phyloP scores from a whole-genome alignment of 2,797 vertebrate species.

The Lutjanus argentimaculatus region DNA sequence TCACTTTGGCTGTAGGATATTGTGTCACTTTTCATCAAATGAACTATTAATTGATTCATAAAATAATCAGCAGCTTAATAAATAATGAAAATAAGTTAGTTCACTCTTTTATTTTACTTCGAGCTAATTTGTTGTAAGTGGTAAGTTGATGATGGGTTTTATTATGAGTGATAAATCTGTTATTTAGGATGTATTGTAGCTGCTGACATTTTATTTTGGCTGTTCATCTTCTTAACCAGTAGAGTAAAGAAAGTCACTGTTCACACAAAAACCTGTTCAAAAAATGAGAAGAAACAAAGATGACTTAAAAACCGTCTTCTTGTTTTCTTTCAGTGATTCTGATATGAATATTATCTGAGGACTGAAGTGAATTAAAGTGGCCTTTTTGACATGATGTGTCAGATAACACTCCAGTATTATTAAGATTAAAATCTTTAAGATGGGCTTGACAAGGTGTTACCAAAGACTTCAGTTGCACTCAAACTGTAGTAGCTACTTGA shows the following conservation, averaged over 20 bases:
- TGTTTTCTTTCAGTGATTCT: background rate
- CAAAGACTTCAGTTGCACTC: constrained; percentile 35
- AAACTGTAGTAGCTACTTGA: constrained; percentile 39
- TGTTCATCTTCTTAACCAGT: background rate
- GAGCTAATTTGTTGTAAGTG: too few species aligned
- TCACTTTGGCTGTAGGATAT: too few species aligned
- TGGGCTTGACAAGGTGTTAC: constrained; percentile 20
- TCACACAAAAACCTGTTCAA: background rate
- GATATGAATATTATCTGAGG: background rate
- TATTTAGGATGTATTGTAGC: background rate
- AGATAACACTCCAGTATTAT: constrained; percentile 4
- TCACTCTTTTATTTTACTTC: too few species aligned
- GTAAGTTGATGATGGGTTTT: background rate
- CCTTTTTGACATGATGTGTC: background rate
- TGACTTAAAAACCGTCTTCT: background rate
- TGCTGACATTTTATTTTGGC: background rate
- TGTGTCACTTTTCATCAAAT: too few species aligned
- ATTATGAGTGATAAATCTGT: background rate
- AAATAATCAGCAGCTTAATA: too few species aligned
- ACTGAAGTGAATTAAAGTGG: constrained; percentile 2
- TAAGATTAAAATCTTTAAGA: constrained; percentile 25
- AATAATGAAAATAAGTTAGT: too few species aligned
- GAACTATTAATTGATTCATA: too few species aligned
- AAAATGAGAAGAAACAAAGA: background rate
- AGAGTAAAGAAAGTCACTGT: background rate